Base-by-base conservation (phyloP, 1,140 invertebrate species). In the Cherax quadricarinatus region DNA sequence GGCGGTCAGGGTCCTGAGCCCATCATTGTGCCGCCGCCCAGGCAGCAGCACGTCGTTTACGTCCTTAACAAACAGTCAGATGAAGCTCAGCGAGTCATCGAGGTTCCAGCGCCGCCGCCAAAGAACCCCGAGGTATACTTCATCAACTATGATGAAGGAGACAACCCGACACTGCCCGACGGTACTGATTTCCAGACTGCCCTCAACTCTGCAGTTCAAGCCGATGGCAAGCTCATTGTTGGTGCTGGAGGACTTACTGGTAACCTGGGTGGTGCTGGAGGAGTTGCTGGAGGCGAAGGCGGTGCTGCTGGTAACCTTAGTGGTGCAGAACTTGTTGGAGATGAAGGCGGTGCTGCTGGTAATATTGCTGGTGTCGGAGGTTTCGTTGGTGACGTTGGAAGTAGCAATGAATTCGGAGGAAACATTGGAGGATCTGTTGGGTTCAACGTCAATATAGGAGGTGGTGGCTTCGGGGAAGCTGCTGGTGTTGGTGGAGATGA, bases 1-100 rank as follows among this genome's bases (percentile, higher is more conserved):
- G 62, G 49, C 18, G 84, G 82, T 16, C 51, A 60, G 30, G 53
- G 41, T 57, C 80, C 70, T 5, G 82, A 93, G 16, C 89, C 92
- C 51, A 82, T 93, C 70, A 48, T 93, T 16, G 83, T 93, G 30
- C 93, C 93, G 60, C 89, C 93, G 49, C 93, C 93, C 30, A 75
- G 70, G 12, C 89, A 91, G 85, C 87, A 93, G 51, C 81, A 86
- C 87, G 51, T 93, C 62, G 86, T 93, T 4, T 93, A 93, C 66
- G 80, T 93, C 79, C 93, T 93, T 30, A 93, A 85, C 85, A 91
- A 93, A 53, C 79, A 90, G 16, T 62, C 79, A 16, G 73, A 66
- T 18, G 21, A 80, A 16, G 49, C 24, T 3, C 86, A 53, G 51
- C 51, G 49, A 53, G 30, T 89, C 60, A 83, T 89, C 41, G 49